Percentiles rank a stretch among this genome's conserved stretches.
phyloP scores from a whole-genome alignment of 2,797 vertebrate genomes.

The Sphaeramia orbicularis region DNA sequence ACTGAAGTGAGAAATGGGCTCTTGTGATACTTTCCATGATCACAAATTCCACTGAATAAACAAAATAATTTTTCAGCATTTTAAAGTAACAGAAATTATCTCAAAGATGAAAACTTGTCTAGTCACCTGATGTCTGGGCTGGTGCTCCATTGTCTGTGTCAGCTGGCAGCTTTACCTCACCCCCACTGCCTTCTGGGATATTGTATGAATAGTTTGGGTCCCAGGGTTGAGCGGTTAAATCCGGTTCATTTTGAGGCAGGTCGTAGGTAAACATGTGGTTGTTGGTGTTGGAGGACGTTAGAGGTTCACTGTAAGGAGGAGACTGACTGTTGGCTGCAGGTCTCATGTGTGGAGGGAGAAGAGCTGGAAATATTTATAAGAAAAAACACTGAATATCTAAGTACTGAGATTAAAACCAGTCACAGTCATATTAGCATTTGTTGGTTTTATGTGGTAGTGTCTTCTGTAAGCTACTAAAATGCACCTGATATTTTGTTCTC shows the following conservation, averaged over 20 bases:
- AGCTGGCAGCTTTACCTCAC: constrained; percentile 17
- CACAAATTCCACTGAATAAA: no score
- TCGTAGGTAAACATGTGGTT: constrained; percentile 37
- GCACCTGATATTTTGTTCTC: no score
- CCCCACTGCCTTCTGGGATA: constrained; percentile 47
- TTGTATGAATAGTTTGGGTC: constrained; percentile 47
- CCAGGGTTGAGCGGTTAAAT: constrained; percentile 1
- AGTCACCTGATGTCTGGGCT: constrained; percentile 41
- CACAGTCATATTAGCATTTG: no score
- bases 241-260: constrained; percentile 28
- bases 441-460: no score
- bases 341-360: constrained; percentile 72
- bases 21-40: no score
- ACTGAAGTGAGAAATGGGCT: no score
- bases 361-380: constrained; percentile 61
- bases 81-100: no score
- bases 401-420: no score
- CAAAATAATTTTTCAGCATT: no score
- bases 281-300: neutral
- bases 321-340: constrained; percentile 17
- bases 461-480: no score
- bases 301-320: neutral
- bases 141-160: neutral
- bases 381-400: no score
- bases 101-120: neutral